These are phyloP conservation scores for Callocephalon fimbriatum DNA, from an alignment of 2,113 vertebrate species.

Conservation along the genomic window DNA sequence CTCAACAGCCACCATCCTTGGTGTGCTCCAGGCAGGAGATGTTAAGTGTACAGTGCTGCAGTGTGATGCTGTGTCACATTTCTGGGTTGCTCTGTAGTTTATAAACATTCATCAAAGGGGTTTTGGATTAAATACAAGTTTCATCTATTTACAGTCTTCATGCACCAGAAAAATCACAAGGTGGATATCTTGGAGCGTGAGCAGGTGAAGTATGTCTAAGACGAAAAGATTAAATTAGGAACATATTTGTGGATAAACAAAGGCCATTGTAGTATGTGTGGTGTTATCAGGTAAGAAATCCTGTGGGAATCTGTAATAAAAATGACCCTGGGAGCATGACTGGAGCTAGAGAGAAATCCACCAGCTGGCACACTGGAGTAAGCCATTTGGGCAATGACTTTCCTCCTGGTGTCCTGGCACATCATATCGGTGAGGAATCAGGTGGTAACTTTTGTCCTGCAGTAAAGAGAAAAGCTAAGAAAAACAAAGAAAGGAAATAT, in stretches of 20 bases:
- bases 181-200: neutral
- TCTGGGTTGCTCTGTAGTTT: accelerated
- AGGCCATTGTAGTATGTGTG: neutral
- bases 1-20: neutral
- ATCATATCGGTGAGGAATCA: neutral
- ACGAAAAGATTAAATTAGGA: neutral
- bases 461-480: neutral
- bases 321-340: accelerated
- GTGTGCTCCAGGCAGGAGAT: neutral
- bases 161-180: accelerated
- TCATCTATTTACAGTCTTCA: neutral
- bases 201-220: neutral
- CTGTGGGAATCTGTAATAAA: neutral
- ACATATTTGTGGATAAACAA: neutral
- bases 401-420: neutral
- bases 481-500: neutral
- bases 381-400: neutral
- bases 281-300: neutral
- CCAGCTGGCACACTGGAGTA: neutral
- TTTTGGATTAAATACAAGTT: neutral
- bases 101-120: neutral
- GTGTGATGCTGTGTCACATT: accelerated
- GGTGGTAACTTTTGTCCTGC: neutral
- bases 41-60: neutral
- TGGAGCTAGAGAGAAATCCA: neutral